These are phyloP conservation scores for Equus quagga DNA, from an alignment of 2,113 vertebrate species.

Conservation along the genomic window DNA sequence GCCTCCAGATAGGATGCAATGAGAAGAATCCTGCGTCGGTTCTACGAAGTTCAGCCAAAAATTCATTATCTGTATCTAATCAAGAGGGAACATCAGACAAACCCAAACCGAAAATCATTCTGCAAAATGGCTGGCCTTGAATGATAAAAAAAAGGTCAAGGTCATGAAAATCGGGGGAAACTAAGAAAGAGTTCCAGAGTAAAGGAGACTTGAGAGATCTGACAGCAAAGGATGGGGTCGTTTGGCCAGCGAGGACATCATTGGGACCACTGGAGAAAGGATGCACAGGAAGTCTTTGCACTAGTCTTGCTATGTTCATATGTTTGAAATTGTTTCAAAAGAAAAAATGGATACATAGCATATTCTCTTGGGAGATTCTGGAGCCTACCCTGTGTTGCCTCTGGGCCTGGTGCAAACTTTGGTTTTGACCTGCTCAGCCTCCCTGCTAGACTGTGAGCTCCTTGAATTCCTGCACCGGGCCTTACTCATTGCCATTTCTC, in stretches of 20 bases:
- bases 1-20: neutral
- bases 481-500: slow-evolving; percentile 47
- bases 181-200: neutral
- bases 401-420: neutral
- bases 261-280: neutral
- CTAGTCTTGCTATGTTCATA: neutral
- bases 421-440: neutral
- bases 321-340: neutral
- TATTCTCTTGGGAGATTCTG: neutral
- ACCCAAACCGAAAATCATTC: neutral
- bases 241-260: neutral
- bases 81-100: neutral
- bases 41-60: neutral
- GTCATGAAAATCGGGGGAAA: neutral
- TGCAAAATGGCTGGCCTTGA: neutral
- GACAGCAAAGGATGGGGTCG: neutral
- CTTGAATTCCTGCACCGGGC: neutral
- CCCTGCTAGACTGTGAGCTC: neutral
- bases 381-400: neutral
- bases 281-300: neutral
- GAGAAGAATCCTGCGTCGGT: neutral
- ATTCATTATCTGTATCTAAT: neutral
- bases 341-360: neutral
- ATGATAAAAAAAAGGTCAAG: neutral
- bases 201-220: neutral